Evolutionary conservation across 2,113 vertebrate genomes (phyloP), one percentile per base, ranked within the genome.

Genomic region (Neodontobutis hainanensis): DNA sequence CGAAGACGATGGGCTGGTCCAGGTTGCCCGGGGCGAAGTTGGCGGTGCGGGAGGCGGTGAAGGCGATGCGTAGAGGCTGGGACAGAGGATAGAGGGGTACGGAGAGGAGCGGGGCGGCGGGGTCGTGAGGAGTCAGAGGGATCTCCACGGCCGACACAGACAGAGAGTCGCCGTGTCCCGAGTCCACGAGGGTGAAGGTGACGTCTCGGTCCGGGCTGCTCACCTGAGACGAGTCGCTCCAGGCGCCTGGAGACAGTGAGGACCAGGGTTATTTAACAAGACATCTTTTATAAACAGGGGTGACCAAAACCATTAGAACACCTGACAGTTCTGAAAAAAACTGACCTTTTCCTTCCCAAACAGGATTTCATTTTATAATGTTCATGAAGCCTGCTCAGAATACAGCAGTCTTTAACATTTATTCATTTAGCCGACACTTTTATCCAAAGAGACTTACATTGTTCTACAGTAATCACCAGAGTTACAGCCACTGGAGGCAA

Each of bases 1-100:
- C 97, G 43, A 99, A 99, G 35, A 94, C 94, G 0, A 99, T 97
- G 4, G 97, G 96, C 67, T 99, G 97, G 88, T 99, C 97, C n/a
- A 99, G 88, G 61, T 96, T 96, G 16, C 96, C 95, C 0, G 97
- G 97, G 14, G 95, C 94, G 40, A 97, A 92, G 84, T 99, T 99
- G 56, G 94, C 95, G 3, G 96, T 97, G 85, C 96, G 94, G 48
- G 96, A 95, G 0, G 97, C 95, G 0, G 95, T 97, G 85, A 98
- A 99, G 66, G 97, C 97, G 8, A 98, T 95, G n/a, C 95, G 90
- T 85, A 98, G 91, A 19, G 96, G 95, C 89, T 95, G 95, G 0
- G 94, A 91, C 27, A 97, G 88, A 0, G 95, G 94, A 62, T 95
- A 97, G 58, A 98, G 88, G 0, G 95, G 96, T 60, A 99, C 93